These are phyloP conservation scores for Cydia strobilella DNA, from an alignment of 1,140 invertebrate species.

Conservation along the genomic window DNA sequence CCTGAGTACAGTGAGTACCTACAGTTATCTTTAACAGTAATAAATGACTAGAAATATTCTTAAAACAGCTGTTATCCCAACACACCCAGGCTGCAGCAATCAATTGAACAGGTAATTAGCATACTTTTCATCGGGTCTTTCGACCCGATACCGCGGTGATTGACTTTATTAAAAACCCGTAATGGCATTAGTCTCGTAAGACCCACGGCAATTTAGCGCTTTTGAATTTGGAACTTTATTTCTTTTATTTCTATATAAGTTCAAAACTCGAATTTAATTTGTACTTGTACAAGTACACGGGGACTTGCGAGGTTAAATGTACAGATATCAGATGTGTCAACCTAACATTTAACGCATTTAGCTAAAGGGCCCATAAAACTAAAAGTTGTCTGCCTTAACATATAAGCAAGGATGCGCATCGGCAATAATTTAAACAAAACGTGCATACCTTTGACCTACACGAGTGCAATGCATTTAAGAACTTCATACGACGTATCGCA, in stretches of 20 bases:
- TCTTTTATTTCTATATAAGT: too few relatives aligned
- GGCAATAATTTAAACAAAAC: slow-evolving; percentile 55
- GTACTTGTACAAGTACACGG: too few relatives aligned
- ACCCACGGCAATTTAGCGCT: too few relatives aligned
- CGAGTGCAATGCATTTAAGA: slow-evolving; percentile 33
- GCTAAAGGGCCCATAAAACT: slow-evolving; percentile 34
- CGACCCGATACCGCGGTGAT: neutral
- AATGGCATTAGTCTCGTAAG: too few relatives aligned
- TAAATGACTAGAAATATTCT: too few relatives aligned
- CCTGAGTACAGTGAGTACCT: too few relatives aligned
- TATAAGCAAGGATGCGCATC: slow-evolving; percentile 50
- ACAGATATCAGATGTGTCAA: neutral
- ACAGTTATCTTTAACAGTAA: too few relatives aligned
- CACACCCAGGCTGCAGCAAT: too few relatives aligned
- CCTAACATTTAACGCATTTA: slow-evolving; percentile 16
- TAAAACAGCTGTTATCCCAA: too few relatives aligned
- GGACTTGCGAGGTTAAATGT: too few relatives aligned
- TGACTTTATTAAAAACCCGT: neutral
- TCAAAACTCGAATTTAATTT: too few relatives aligned
- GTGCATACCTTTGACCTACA: slow-evolving; percentile 57
- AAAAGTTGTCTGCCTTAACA: slow-evolving; percentile 57
- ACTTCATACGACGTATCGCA: neutral
- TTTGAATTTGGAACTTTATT: too few relatives aligned
- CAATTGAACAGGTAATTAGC: neutral
- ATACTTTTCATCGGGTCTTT: neutral